Base-by-base conservation (phyloP, 2,797 vertebrate genomes). In the Anguilla anguilla region DNA sequence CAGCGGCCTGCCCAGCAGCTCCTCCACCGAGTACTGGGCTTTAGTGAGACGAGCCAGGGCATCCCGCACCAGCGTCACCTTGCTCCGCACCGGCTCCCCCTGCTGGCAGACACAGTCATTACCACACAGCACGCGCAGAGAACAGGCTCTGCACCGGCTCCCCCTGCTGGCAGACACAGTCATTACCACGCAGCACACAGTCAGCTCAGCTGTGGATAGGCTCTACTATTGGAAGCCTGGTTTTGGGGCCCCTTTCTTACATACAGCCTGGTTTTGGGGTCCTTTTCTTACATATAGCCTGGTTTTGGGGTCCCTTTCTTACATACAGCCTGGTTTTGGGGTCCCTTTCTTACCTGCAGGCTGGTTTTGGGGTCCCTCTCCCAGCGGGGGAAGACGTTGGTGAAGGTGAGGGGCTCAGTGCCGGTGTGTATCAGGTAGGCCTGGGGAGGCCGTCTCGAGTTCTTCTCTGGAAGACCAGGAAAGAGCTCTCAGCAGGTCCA, bases 301-400 rank as follows among this genome's bases (percentile, higher is more conserved):
- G 49, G 49, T 49, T 49, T 53, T 53, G 51, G 51, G 51, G 6
- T 3, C 51, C 51, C 51, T 53, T 53, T 53, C 51, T 6, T 53
- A 53, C 51, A 7, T 94, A 92, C 85, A 93, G 87, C 59, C 87
- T 17, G 22, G 94, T 49, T 74, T 77, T 93, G 61, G 91, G 11
- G 85, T 96, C 92, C 85, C 92, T 95, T 90, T 96, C 93, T 31
- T 88, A 96, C 96, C 94, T 94, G 92, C 86, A 93, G 87, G 57
- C 87, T 17, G 19, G 94, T 49, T 77, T 77, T 93, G 67, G 91
- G 9, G 85, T 96, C 92, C 85, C 92, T 95, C 90, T 96, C 94
- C 97, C 97, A 97, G 91, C 94, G 94, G 0, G 97, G 97, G 88
- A 97, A 97, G 90, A 97, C 96, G 93, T 96, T 97, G 79, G 96